Conservation (phyloP, 2,888 invertebrate species). For the Therioaphis trifolii region DNA sequence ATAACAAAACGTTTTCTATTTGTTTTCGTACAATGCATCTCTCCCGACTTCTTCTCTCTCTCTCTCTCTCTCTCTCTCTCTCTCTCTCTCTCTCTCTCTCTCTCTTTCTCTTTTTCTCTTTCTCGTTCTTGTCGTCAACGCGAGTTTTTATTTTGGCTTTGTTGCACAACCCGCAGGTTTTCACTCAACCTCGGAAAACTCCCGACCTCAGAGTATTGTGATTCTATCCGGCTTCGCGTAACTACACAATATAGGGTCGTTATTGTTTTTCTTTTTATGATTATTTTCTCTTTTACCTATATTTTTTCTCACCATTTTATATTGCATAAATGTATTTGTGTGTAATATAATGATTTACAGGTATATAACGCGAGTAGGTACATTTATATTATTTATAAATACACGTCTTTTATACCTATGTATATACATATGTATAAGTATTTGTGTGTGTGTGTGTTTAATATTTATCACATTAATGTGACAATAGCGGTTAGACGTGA, state of each 20-base stretch:
- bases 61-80: too few species aligned
- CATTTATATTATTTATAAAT: too few species aligned
- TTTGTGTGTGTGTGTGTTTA: too few species aligned
- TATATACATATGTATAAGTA: too few species aligned
- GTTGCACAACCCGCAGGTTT: constrained; percentile 16
- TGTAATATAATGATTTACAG: too few species aligned
- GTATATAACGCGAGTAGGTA: too few species aligned
- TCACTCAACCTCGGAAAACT: constrained; percentile 33
- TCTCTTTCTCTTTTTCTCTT: too few species aligned
- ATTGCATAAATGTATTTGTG: too few species aligned
- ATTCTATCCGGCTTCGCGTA: background rate
- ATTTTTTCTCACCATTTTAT: background rate
- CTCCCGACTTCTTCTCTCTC: background rate
- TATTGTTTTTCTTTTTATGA: constrained; percentile 39
- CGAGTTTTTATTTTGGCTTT: constrained; percentile 31
- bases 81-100: too few species aligned
- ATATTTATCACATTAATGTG: background rate
- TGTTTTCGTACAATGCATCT: background rate
- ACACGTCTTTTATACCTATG: too few species aligned
- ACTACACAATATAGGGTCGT: background rate
- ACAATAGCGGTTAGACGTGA: background rate
- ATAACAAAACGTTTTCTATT: constrained; percentile 41
- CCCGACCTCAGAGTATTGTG: background rate
- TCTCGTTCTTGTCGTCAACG: background rate
- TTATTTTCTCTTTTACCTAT: background rate